These are phyloP conservation scores for Cremastinae sp. DNA, from an alignment of 2,888 invertebrate species.

Conservation along the genomic window DNA sequence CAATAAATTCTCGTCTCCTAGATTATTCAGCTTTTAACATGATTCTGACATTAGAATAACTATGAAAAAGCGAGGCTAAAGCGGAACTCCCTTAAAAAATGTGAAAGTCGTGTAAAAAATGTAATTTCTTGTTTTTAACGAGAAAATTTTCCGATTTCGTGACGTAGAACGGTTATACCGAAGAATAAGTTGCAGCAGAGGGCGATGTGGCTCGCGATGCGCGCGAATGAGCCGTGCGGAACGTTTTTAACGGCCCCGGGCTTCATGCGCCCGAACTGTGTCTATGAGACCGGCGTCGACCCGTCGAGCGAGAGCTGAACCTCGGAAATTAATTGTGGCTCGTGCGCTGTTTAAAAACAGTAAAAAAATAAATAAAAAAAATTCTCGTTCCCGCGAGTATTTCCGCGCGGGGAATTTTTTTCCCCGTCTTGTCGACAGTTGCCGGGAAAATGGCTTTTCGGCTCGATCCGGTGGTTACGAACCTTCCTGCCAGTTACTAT, in stretches of 20 bases:
- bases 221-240: conserved; percentile 58
- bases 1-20: too few species aligned
- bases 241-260: conserved; percentile 61
- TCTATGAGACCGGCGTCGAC: conserved; percentile 44
- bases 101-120: too few species aligned
- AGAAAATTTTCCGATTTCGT: too few species aligned
- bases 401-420: conserved; percentile 1
- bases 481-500: conserved; percentile 7
- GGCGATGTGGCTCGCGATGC: conserved; percentile 68
- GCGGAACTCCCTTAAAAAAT: too few species aligned
- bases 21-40: too few species aligned
- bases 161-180: too few species aligned
- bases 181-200: too few species aligned
- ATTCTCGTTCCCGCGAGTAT: conserved; percentile 4
- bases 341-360: conserved; percentile 44
- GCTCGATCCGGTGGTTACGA: background rate
- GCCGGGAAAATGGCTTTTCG: conserved; percentile 38
- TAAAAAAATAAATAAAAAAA: conserved; percentile 31
- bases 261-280: conserved; percentile 39
- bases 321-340: conserved; percentile 63
- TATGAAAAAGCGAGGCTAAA: too few species aligned
- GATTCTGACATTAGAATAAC: too few species aligned
- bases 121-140: too few species aligned
- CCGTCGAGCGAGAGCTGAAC: conserved; percentile 41
- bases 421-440: conserved; percentile 32